A percentile compares a stretch with the other conserved stretches of the same genome.
Evolutionary conservation across 2,888 invertebrate genomes (phyloP).

Genomic region (Gerris lacustris): DNA sequence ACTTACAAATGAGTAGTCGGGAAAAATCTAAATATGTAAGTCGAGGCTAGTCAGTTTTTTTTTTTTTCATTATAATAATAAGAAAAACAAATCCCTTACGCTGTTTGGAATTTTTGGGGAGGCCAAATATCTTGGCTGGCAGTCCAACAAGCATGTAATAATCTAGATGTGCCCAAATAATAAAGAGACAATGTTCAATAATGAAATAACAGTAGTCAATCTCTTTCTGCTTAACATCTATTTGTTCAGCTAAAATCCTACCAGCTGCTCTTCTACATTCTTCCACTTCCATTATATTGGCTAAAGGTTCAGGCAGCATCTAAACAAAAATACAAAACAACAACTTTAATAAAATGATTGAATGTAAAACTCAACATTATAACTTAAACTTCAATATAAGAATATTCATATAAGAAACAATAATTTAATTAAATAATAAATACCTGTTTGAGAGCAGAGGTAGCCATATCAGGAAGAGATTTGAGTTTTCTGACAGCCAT

Average conservation of each 20-base stretch:
- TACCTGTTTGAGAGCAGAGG: conserved; percentile 33
- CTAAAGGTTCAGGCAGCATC: conserved; percentile 15
- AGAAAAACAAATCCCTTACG: conserved; percentile 11
- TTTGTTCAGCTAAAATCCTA: conserved; percentile 38
- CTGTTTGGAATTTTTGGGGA: conserved; percentile 18
- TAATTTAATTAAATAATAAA: conserved; percentile 9
- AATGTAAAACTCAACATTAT: too few species aligned
- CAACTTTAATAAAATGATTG: too few species aligned
- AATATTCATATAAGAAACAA: background rate
- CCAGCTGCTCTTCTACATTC: conserved; percentile 29
- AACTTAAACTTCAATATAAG: too few species aligned
- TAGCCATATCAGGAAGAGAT: conserved; percentile 38
- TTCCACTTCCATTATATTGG: conserved; percentile 20
- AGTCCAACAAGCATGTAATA: conserved; percentile 54
- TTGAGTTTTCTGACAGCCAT: conserved; percentile 41
- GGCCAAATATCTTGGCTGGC: conserved; percentile 33
- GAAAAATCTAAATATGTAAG: too few species aligned
- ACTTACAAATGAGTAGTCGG: too few species aligned
- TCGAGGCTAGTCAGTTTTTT: too few species aligned
- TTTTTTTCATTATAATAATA: background rate
- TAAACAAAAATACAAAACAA: conserved; percentile 17
- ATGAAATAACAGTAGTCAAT: conserved; percentile 51
- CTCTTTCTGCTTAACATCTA: conserved; percentile 43
- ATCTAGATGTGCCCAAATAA: conserved; percentile 65
- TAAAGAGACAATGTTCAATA: conserved; percentile 57